A percentile compares a stretch with the other conserved stretches of the same genome.
phyloP scores from a whole-genome alignment of 2,797 vertebrate species.

The Acanthornis magna region DNA sequence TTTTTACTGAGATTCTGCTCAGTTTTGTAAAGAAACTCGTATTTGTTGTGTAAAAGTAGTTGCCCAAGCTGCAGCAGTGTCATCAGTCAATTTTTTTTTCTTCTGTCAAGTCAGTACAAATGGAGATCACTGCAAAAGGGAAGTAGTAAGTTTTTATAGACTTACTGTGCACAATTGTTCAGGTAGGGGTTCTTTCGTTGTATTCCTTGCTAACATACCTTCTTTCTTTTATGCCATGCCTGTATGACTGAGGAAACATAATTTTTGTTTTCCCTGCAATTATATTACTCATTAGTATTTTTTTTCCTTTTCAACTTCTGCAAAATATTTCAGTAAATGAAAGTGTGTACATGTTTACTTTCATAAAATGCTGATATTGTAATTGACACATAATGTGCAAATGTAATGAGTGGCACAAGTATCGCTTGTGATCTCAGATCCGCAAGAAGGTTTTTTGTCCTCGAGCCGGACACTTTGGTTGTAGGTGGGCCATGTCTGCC shows the following conservation, averaged over 20 bases:
- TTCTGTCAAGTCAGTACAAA: background rate
- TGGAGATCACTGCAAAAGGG: background rate
- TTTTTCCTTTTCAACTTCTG: background rate
- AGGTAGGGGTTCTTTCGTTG: background rate
- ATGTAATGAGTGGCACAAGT: background rate
- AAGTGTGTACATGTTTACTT: background rate
- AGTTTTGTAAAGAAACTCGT: background rate
- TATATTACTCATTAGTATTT: background rate
- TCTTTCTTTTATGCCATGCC: background rate
- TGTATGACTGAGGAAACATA: background rate
- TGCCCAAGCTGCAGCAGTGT: background rate
- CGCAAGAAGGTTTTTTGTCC: background rate
- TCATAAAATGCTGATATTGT: background rate
- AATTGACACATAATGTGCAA: background rate
- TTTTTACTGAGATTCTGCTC: background rate
- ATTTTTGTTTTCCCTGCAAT: background rate
- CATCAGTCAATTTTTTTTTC: background rate
- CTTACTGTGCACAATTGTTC: background rate
- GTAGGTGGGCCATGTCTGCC: background rate
- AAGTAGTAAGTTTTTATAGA: background rate
- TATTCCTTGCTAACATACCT: background rate
- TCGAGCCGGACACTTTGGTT: rapidly evolving
- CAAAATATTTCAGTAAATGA: background rate
- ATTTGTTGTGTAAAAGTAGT: background rate
- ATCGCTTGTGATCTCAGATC: rapidly evolving